Base-by-base conservation (phyloP, 2,113 vertebrate genomes). In the Fulmarus glacialis region DNA sequence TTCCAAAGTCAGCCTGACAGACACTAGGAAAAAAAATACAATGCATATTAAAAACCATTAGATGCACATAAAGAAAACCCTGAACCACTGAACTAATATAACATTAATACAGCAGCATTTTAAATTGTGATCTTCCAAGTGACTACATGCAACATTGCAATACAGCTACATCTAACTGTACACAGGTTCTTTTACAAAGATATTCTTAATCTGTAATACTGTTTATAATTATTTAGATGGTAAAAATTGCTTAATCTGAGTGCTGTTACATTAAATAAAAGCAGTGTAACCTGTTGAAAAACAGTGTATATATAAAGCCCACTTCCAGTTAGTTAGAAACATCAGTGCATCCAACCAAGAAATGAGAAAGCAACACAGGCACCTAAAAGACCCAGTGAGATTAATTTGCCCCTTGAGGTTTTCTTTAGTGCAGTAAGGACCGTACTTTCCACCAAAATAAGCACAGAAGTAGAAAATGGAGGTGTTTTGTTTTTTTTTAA, bases 261-360 rank as follows among this genome's bases (percentile, higher is more conserved):
- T 40, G 34, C 17, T 85, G 60, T 43, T 79, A 87, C 43, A 53
- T 62, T 58, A 90, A 93, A 56, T 26, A 92, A 87, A 86, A 47
- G 24, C 79, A 80, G 38, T 58, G 73, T 38, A 67, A 93, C 83
- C 87, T 90, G 91, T 84, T 95, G 82, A 80, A 80, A 89, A 89
- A n/a, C n/a, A 53, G 64, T 38, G 23, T 38, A 13, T 20, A 53
- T 55, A 77, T 21, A 82, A 82, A 78, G 68, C 81, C 89, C 75
- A 55, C 66, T 90, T 81, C 82, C 79, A 95, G 71, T 90, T 72
- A 96, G 72, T 78, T 23, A 71, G 89, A 58, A 96, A 91, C 94
- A 85, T 34, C 84, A 94, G 36, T 52, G 79, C 47, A 66, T 82
- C 58, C 73, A 93, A 94, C 79, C 79, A 85, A 93, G 80, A 93